Conservation (phyloP, 2,797 vertebrate species). For the Phylloscopus collybita region DNA sequence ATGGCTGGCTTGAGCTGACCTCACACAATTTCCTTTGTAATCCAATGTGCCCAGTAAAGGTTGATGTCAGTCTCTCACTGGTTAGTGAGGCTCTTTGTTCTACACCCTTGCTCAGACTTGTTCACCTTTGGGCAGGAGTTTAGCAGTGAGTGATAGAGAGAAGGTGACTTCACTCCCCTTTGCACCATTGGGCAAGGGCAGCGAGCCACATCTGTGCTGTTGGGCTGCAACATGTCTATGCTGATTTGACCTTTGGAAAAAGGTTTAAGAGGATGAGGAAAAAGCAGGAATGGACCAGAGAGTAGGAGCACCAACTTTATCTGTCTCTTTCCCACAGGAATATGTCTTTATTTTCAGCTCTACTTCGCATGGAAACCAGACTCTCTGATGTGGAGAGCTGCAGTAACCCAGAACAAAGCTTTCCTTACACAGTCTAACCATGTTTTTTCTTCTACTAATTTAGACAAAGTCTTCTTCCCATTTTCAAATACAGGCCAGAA, state of each 20-base stretch:
- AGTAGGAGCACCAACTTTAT: background rate
- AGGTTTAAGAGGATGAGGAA: background rate
- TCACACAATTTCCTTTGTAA: background rate
- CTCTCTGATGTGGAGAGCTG: background rate
- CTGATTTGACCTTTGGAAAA: background rate
- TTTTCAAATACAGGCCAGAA: background rate
- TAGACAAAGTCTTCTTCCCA: background rate
- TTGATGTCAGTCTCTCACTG: background rate
- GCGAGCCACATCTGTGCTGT: fast-evolving
- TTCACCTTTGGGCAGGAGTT: background rate
- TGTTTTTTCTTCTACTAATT: background rate
- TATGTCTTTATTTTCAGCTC: background rate
- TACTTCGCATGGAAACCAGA: background rate
- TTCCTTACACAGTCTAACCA: background rate
- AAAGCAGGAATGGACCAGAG: background rate
- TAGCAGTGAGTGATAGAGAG: background rate
- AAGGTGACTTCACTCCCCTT: background rate
- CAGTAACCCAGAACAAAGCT: background rate
- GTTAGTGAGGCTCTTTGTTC: background rate
- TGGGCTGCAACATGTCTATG: fast-evolving
- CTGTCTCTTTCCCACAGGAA: background rate
- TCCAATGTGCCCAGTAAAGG: background rate
- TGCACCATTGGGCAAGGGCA: background rate
- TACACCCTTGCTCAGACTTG: background rate
- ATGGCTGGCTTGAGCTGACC: background rate